phyloP scores from a whole-genome alignment of 1,140 invertebrate genomes.

The Cataglyphis hispanica region DNA sequence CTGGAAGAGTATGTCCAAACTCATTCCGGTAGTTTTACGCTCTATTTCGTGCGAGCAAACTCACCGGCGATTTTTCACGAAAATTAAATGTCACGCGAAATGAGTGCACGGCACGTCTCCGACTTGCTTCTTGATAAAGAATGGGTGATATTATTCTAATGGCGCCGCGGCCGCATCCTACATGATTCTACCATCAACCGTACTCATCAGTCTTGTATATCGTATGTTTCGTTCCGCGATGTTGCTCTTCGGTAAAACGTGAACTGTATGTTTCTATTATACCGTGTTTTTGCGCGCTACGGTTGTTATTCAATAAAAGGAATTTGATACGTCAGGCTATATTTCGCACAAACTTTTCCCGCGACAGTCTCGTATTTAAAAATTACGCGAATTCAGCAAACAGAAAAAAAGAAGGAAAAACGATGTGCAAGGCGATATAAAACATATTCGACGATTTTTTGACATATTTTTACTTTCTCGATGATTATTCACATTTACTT shows the following conservation, averaged over 20 bases:
- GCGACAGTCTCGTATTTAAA: neutral
- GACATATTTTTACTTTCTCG: neutral
- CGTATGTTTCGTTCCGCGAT: conserved; percentile 43
- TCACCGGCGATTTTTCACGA: conserved; percentile 68
- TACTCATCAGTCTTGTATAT: conserved; percentile 64
- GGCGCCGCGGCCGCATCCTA: conserved; percentile 64
- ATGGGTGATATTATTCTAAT: conserved; percentile 72
- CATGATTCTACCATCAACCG: conserved; percentile 69
- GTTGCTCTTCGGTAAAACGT: conserved; percentile 53
- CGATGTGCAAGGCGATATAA: neutral
- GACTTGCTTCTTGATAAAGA: conserved; percentile 74
- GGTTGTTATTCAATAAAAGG: conserved; percentile 56
- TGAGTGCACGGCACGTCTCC: conserved; percentile 70
- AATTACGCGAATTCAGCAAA: neutral
- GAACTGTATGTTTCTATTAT: conserved; percentile 56
- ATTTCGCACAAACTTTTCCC: conserved; percentile 18
- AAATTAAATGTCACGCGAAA: conserved; percentile 75
- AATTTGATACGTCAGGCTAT: conserved; percentile 33
- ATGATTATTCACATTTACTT: conserved; percentile 6
- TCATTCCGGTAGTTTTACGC: conserved; percentile 61
- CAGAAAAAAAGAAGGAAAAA: neutral
- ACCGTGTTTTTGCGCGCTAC: conserved; percentile 22
- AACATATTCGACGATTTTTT: neutral
- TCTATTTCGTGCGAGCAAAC: conserved; percentile 68
- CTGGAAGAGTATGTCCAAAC: conserved; percentile 64